Evolutionary conservation across 2,888 invertebrate genomes (phyloP), one percentile per base, ranked within the genome.

Genomic region (Stenchaetothrips biformis): DNA sequence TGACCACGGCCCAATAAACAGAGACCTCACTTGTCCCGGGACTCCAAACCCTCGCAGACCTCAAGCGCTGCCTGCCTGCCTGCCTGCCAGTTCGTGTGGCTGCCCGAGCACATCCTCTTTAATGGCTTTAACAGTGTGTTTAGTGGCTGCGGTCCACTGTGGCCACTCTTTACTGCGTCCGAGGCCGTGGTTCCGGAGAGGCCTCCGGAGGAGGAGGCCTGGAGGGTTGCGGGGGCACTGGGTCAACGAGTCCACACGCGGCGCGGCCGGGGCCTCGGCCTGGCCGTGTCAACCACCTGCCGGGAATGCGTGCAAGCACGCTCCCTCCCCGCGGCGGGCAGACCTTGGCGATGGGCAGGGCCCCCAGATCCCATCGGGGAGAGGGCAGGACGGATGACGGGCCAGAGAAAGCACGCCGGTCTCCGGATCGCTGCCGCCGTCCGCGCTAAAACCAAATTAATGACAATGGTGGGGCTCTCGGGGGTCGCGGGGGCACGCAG

Each of bases 231-330:
- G 67, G 25, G 67, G 67, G 21, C 25, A 74, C 67, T 74, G 67
- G 67, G 67, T 74, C 67, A 74, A 74, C 67, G 25, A 25, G 67
- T 74, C 16, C 53, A 18, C 53, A 53, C 53, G 53, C n/a, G n/a
- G n/a, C n/a, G 37, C 37, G 37, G 37, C 37, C 37, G 37, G 37
- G 37, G 37, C 37, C 67, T 2, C 67, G 7, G 67, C 53, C 67
- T 74, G 37, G 37, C 37, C 37, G 67, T 74, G 67, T 74, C 67
- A 74, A 74, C 67, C 67, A 74, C 67, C 67, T 74, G 67, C 8
- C 67, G 67, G 67, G 67, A 74, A 74, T 74, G 67, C 67, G 67
- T 74, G 67, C 67, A 74, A 21, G 53, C 53, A 53, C 53, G 18
- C 53, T 4, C 53, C 53, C 53, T 53, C 53, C 53, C 53, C 53